A percentile compares a stretch with the other conserved stretches of the same genome.
These are phyloP conservation scores for Scalopus aquaticus DNA, from an alignment of 2,113 vertebrate species.

Conservation along the genomic window DNA sequence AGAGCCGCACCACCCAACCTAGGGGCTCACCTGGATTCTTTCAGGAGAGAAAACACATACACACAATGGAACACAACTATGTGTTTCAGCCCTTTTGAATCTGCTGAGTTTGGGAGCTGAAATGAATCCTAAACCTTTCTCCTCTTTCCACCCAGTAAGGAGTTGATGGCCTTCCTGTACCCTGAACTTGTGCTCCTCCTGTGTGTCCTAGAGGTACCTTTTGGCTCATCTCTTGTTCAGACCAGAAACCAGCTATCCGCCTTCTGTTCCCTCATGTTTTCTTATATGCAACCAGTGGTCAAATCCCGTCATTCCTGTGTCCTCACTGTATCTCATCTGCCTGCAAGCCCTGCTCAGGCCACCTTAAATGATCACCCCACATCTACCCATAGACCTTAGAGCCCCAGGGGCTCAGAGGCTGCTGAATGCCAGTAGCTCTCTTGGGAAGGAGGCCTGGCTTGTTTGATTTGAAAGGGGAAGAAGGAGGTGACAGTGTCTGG, in stretches of 20 bases:
- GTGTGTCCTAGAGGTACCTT: background rate
- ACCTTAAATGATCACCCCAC: no score
- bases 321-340: background rate
- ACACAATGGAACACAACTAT: background rate
- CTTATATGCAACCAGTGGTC: background rate
- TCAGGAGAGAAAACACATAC: background rate
- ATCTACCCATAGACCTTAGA: background rate
- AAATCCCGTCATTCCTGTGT: no score
- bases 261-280: background rate
- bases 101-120: background rate
- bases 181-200: background rate
- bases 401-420: background rate
- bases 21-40: background rate
- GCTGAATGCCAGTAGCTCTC: background rate
- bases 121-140: background rate
- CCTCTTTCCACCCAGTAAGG: background rate
- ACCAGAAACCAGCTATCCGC: background rate
- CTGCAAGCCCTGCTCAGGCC: background rate
- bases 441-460: background rate
- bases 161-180: background rate
- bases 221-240: background rate
- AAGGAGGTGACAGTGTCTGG: background rate
- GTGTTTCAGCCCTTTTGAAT: background rate
- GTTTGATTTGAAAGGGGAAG: background rate
- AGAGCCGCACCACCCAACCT: background rate